phyloP scores from a whole-genome alignment of 2,888 invertebrate genomes.

The Acrobasis consociella region DNA sequence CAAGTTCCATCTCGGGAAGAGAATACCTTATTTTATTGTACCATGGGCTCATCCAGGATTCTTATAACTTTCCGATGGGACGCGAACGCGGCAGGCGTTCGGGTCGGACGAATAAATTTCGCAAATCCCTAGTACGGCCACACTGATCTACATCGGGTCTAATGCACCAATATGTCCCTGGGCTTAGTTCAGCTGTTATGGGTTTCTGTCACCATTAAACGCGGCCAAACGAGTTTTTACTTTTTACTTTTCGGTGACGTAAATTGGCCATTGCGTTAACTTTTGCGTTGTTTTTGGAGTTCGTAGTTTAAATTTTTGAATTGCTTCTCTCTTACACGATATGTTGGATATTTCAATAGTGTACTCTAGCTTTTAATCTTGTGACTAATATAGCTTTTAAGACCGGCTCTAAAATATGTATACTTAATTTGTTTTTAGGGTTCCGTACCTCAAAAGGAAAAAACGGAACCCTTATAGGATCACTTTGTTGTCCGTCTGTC shows the following conservation, averaged over 20 bases:
- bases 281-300: neutral
- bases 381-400: too few species aligned
- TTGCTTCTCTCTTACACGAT: too few species aligned
- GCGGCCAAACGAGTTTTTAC: slow-evolving; percentile 9
- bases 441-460: too few species aligned
- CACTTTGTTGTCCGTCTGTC: too few species aligned
- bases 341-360: too few species aligned
- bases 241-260: neutral
- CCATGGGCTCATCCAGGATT: slow-evolving; percentile 37
- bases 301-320: neutral
- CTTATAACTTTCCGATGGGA: slow-evolving; percentile 27
- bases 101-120: slow-evolving; percentile 64
- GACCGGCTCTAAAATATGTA: too few species aligned
- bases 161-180: slow-evolving; percentile 69
- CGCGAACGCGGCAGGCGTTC: slow-evolving; percentile 30
- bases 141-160: slow-evolving; percentile 62
- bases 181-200: slow-evolving; percentile 53
- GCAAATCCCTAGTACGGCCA: slow-evolving; percentile 65
- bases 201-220: slow-evolving; percentile 47
- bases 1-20: too few species aligned
- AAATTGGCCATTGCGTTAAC: neutral
- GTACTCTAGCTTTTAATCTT: too few species aligned
- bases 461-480: too few species aligned
- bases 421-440: too few species aligned
- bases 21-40: too few species aligned